Evolutionary conservation across 2,113 vertebrate species (phyloP).

Genomic region (Calidris pugnax): DNA sequence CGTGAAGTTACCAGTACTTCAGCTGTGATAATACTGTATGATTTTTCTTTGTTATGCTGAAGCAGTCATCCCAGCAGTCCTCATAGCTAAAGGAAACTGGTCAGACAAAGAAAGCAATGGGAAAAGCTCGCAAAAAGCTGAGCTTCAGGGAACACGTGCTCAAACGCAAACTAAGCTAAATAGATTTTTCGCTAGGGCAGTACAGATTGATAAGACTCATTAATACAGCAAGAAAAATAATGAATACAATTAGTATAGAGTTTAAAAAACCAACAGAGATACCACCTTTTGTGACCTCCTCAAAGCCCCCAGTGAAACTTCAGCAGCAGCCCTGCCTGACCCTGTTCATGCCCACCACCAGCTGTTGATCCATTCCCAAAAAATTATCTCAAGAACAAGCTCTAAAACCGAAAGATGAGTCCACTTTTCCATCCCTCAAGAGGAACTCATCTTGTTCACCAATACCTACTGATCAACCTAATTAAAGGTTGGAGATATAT

Average conservation of each 20-base stretch:
- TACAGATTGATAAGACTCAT: not conserved
- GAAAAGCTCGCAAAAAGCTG: not conserved
- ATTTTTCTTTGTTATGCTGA: conserved; percentile 23
- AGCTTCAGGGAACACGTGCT: not conserved
- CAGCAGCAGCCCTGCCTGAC: not conserved
- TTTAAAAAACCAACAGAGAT: not conserved
- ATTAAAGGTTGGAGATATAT: not conserved
- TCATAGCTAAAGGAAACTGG: not conserved
- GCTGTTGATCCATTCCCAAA: not conserved
- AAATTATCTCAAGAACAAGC: not conserved
- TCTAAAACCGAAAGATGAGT: not conserved
- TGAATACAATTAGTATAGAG: not conserved
- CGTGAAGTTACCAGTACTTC: not conserved
- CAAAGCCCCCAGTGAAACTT: not conserved
- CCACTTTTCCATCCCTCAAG: not conserved
- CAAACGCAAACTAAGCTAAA: not conserved
- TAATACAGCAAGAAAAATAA: not conserved
- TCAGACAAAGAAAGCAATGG: conserved; percentile 16
- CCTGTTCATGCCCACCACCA: not conserved
- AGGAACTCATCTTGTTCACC: not conserved
- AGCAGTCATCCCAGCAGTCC: not conserved
- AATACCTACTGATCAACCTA: not conserved
- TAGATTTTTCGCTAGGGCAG: not conserved
- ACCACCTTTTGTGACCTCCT: not conserved
- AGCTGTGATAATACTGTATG: not conserved